Evolutionary conservation across 2,888 invertebrate species (phyloP), one percentile per base, ranked within the genome.

Genomic region (Scelioninae gen. 2): DNA sequence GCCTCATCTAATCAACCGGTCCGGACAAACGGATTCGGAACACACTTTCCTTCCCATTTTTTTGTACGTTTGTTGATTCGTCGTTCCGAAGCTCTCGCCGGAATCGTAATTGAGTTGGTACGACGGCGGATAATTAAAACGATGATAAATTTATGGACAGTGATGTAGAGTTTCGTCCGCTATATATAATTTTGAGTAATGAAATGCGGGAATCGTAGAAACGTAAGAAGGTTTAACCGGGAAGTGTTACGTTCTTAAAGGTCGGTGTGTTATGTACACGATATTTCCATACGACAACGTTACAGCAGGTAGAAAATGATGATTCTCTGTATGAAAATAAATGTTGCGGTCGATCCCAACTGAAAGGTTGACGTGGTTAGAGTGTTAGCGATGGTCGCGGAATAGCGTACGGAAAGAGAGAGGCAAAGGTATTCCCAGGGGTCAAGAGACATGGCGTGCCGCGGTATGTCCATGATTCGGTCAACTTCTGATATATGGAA

Each of bases 401-500:
- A 41, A 72, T 60, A 50, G 52, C 43, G 31, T 41, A 68, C 41
- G 39, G 69, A 28, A 60, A 67, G 63, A 53, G 70, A 52, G 57
- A 53, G 65, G 63, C 46, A 43, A 41, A 43, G 46, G 63, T 43
- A 58, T 39, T n/a, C n/a, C 64, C 35, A 58, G 46, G 61, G 63
- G 64, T 65, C 67, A 64, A 67, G 69, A 60, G 61, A 71, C 65
- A 65, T 28, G 68, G 52, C 33, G 58, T 71, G 35, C 50, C 28
- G 43, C 52, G 71, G 31, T 58, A 41, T 75, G 67, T 72, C 63
- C 73, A 76, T 82, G 82, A 81, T 82, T 80, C 79, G 77, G 77
- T 81, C 79, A 77, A 78, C 78, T 79, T 80, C 79, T 82, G 76
- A 80, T 81, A 83, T 83, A 82, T 83, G 79, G 78, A 80, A 78